Percentiles rank a stretch among this genome's conserved stretches.
Evolutionary conservation across 1,140 invertebrate species (phyloP).

Genomic region (Maniola jurtina): DNA sequence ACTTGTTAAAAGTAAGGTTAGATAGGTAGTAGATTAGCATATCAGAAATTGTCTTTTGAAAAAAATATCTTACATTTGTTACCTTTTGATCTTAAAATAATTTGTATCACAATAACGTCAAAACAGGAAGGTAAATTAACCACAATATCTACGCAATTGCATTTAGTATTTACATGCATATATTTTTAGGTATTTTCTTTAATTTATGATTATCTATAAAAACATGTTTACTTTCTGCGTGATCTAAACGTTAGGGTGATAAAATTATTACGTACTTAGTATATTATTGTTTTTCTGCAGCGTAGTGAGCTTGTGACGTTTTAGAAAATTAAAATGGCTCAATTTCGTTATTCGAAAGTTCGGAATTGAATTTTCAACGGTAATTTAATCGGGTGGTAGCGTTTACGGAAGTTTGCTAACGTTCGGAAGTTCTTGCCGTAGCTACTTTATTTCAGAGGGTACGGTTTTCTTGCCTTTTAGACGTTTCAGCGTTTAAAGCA

Average conservation of each 20-base stretch:
- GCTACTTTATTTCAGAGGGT: conserved; percentile 11
- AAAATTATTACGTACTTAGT: conserved; percentile 43
- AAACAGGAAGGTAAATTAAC: too few species aligned
- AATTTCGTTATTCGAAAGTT: conserved; percentile 21
- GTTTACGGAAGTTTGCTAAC: conserved; percentile 23
- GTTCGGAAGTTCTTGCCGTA: conserved; percentile 17
- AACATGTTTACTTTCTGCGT: conserved; percentile 51
- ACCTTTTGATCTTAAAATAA: background rate
- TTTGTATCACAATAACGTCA: too few species aligned
- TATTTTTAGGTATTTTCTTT: background rate
- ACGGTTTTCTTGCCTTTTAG: conserved; percentile 12
- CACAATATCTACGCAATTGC: background rate
- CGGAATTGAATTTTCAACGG: conserved; percentile 25
- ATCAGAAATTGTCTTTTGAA: too few species aligned
- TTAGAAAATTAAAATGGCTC: conserved; percentile 8
- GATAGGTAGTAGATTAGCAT: too few species aligned
- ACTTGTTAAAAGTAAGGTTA: too few species aligned
- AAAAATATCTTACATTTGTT: too few species aligned
- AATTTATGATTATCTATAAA: conserved; percentile 23
- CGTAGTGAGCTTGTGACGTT: background rate
- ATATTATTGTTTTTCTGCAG: conserved; percentile 29
- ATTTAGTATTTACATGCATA: background rate
- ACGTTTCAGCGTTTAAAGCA: background rate
- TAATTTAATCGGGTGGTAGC: conserved; percentile 27
- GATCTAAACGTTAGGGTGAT: conserved; percentile 15